A percentile compares a stretch with the other conserved stretches of the same genome.
These are phyloP conservation scores for Menidia menidia DNA, from an alignment of 2,797 vertebrate species.

Conservation along the genomic window DNA sequence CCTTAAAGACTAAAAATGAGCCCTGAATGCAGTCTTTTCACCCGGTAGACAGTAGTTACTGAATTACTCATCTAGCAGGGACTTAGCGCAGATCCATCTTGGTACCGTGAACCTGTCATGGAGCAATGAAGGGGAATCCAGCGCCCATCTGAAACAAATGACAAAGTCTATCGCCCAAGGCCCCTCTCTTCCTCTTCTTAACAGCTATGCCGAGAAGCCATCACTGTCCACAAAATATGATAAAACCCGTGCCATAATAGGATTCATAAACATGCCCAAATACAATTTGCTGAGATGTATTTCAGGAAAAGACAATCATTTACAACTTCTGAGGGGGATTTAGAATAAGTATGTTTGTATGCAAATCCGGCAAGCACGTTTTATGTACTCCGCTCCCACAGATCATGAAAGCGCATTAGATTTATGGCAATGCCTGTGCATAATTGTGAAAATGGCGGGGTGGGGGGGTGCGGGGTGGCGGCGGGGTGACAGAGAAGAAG, in stretches of 20 bases:
- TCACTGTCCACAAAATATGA: conserved; percentile 92
- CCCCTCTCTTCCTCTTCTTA: conserved; percentile 82
- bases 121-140: conserved; percentile 82
- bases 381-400: conserved; percentile 93
- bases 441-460: conserved; percentile 83
- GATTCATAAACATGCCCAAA: conserved; percentile 97
- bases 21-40: conserved; percentile 54
- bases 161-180: conserved; percentile 91
- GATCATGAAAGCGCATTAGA: conserved; percentile 95
- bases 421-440: conserved; percentile 89
- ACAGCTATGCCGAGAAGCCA: conserved; percentile 89
- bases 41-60: conserved; percentile 80
- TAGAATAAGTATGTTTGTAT: conserved; percentile 93
- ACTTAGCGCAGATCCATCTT: conserved; percentile 82
- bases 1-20: conserved; percentile 54
- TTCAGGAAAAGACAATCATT: conserved; percentile 97
- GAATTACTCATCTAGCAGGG: conserved; percentile 79
- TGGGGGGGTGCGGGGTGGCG: too few species aligned
- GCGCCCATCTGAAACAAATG: conserved; percentile 87
- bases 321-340: conserved; percentile 94
- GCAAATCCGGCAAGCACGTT: conserved; percentile 90
- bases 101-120: conserved; percentile 81
- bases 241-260: conserved; percentile 94
- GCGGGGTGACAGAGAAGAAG: conserved; percentile 29
- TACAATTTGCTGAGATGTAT: conserved; percentile 98